Conservation (phyloP, 2,888 invertebrate species). For the Frankliniella fusca region DNA sequence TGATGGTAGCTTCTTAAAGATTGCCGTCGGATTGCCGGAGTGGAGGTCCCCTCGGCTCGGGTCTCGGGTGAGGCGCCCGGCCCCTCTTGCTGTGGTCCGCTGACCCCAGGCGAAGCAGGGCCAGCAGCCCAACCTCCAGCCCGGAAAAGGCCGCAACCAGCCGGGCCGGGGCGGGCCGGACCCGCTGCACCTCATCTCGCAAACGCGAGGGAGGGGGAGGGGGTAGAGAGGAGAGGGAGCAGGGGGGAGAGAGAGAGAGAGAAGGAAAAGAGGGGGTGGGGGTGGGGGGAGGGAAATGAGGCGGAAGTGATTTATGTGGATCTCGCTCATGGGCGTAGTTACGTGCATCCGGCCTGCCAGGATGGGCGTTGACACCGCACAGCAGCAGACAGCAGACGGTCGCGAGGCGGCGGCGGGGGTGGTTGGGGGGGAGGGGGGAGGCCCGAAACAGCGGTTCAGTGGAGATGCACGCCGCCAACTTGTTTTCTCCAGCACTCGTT, state of each 20-base stretch:
- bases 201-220: neutral
- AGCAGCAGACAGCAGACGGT: no score
- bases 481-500: neutral
- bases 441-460: neutral
- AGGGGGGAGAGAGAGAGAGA: slow-evolving; percentile 11
- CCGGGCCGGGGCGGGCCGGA: no score
- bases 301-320: slow-evolving; percentile 26
- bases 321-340: slow-evolving; percentile 24
- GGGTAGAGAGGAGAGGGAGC: neutral
- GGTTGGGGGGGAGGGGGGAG: neutral
- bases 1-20: no score
- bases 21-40: no score
- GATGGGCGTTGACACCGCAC: neutral
- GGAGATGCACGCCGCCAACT: neutral
- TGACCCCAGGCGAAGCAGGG: no score
- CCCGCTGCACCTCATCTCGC: no score
- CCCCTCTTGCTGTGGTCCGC: no score
- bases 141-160: no score
- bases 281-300: neutral
- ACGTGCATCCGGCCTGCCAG: neutral
- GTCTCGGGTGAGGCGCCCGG: no score
- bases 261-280: neutral
- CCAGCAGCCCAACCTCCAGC: no score
- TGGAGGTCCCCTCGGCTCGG: no score
- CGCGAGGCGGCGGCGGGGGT: neutral